A percentile compares a stretch with the other conserved stretches of the same genome.
Conservation (phyloP, 2,113 vertebrate species). For the Meriones unguiculatus region DNA sequence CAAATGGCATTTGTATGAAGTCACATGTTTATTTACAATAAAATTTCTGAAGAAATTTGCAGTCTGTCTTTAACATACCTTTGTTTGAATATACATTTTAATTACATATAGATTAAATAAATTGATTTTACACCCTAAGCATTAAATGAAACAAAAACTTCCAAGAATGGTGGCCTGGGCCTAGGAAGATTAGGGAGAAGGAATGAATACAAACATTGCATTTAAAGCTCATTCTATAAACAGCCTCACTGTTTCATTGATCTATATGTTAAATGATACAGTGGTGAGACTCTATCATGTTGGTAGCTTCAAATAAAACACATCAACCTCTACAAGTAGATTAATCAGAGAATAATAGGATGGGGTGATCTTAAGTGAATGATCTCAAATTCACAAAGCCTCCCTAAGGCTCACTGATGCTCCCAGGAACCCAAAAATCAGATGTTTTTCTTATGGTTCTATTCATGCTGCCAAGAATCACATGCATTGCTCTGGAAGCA, state of each 20-base stretch:
- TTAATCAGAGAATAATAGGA: not conserved
- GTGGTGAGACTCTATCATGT: not conserved
- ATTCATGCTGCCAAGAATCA: fast-evolving
- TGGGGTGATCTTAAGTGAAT: not conserved
- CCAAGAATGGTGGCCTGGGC: not conserved
- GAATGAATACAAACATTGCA: not conserved
- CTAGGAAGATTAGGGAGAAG: not conserved
- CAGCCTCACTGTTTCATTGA: not conserved
- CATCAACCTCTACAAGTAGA: not conserved
- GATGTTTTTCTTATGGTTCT: fast-evolving
- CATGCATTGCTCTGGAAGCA: not conserved
- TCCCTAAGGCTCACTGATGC: not conserved
- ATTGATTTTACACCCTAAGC: not conserved
- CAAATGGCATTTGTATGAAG: not conserved
- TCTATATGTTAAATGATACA: not conserved
- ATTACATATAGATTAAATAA: not conserved
- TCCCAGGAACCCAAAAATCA: not conserved
- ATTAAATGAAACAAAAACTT: not conserved
- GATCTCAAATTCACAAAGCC: not conserved
- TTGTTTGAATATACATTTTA: not conserved
- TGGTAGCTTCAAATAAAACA: not conserved
- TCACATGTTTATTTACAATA: not conserved
- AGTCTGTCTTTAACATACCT: not conserved
- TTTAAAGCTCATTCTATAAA: not conserved
- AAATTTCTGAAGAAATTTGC: not conserved